Conservation (phyloP, 2,888 invertebrate species). For the Scaptomyza flava region DNA sequence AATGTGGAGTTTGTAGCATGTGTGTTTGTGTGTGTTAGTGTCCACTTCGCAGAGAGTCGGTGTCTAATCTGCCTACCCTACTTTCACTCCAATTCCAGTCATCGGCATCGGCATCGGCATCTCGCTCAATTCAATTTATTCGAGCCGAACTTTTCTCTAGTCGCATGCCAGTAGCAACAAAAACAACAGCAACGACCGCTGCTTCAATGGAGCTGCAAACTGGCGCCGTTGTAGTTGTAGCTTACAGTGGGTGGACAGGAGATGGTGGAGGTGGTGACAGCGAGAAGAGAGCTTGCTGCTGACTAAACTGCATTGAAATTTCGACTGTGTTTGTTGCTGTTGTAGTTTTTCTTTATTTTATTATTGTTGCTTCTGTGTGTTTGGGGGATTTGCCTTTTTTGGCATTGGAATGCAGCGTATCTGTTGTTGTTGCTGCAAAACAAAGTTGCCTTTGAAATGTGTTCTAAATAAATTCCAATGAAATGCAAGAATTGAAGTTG, state of each 20-base stretch:
- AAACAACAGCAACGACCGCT: slow-evolving; percentile 24
- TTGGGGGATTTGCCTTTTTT: slow-evolving; percentile 76
- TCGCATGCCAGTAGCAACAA: slow-evolving; percentile 56
- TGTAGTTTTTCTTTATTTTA: slow-evolving; percentile 35
- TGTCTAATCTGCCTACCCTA: slow-evolving; percentile 83
- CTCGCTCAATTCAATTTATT: slow-evolving; percentile 78
- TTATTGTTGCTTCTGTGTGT: slow-evolving; percentile 30
- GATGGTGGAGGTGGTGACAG: background rate
- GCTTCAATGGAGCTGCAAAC: slow-evolving; percentile 51
- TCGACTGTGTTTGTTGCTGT: slow-evolving; percentile 50
- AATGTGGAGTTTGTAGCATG: slow-evolving; percentile 32
- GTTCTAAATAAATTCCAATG: slow-evolving; percentile 83
- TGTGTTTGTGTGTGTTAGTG: slow-evolving; percentile 24
- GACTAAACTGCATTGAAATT: slow-evolving; percentile 71
- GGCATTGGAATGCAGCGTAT: slow-evolving; percentile 76
- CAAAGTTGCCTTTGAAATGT: slow-evolving; percentile 66
- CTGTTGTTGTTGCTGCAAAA: slow-evolving; percentile 45
- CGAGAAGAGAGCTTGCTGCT: slow-evolving; percentile 6
- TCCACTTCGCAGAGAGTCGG: slow-evolving; percentile 34
- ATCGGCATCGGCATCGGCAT: slow-evolving; percentile 61
- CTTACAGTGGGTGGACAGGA: slow-evolving; percentile 21
- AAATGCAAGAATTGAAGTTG: slow-evolving; percentile 65
- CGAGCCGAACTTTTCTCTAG: slow-evolving; percentile 66
- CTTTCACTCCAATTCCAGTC: slow-evolving; percentile 82
- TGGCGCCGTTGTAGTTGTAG: slow-evolving; percentile 56